These are phyloP conservation scores for Astyanax mexicanus DNA, from an alignment of 2,797 vertebrate genomes.

Conservation along the genomic window DNA sequence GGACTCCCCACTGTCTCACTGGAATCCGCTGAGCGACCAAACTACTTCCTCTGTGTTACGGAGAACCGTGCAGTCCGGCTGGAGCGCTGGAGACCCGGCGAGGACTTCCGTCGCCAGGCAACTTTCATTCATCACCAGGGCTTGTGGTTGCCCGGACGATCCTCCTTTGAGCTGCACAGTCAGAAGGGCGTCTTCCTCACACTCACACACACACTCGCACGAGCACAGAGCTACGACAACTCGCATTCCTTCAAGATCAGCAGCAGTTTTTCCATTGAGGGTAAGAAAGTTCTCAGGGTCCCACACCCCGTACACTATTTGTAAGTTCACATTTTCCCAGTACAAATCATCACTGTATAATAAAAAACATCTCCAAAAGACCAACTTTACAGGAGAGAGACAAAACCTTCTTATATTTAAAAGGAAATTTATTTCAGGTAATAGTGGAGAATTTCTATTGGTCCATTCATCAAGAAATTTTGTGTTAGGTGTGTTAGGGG, in stretches of 20 bases:
- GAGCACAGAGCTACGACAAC: conserved; percentile 86
- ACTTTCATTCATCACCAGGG: conserved; percentile 95
- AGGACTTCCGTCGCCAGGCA: conserved; percentile 82
- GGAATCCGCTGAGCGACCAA: conserved; percentile 96
- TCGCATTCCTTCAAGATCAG: conserved; percentile 88
- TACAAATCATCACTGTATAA: no score
- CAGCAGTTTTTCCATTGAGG: conserved; percentile 93
- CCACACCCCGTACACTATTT: neutral
- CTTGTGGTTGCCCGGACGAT: conserved; percentile 89
- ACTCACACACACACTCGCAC: conserved; percentile 78
- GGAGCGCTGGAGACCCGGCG: conserved; percentile 86
- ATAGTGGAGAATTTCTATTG: no score
- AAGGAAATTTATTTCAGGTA: no score
- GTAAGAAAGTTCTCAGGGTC: conserved; percentile 69
- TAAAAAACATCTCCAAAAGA: no score
- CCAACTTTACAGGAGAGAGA: no score
- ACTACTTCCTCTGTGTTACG: conserved; percentile 89
- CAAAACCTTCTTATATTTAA: no score
- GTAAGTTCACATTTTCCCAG: neutral
- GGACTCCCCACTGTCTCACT: conserved; percentile 89
- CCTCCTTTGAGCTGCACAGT: conserved; percentile 88
- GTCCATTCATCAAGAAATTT: no score
- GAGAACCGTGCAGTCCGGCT: conserved; percentile 79
- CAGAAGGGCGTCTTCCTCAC: conserved; percentile 91
- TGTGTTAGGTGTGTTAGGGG: no score